Percentiles rank a stretch among this genome's conserved stretches.
These are phyloP conservation scores for Andrena praecox DNA, from an alignment of 2,888 invertebrate genomes.

Conservation along the genomic window DNA sequence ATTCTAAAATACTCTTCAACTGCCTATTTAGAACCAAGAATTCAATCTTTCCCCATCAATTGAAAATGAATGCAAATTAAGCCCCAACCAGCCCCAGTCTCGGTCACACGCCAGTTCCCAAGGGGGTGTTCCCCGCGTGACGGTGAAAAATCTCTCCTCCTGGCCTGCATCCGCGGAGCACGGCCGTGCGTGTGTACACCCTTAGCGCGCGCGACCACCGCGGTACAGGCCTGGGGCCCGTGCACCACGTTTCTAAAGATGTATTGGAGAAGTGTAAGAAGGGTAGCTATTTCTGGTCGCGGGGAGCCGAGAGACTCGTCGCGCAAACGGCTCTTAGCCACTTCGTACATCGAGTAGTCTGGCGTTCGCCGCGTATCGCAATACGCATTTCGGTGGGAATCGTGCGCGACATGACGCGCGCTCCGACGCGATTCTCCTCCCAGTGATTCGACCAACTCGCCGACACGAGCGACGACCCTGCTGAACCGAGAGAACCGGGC, in stretches of 20 bases:
- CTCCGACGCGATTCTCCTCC: neutral
- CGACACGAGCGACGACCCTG: neutral
- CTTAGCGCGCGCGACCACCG: constrained; percentile 31
- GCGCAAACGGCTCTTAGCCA: constrained; percentile 82
- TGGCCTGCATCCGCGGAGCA: too few species aligned
- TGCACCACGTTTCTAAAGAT: constrained; percentile 77
- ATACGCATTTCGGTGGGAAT: constrained; percentile 75
- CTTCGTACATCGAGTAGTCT: constrained; percentile 83
- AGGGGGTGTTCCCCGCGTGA: too few species aligned
- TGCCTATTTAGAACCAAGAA: neutral
- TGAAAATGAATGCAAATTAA: too few species aligned
- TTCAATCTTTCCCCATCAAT: too few species aligned
- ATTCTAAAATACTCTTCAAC: too few species aligned
- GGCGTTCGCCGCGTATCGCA: constrained; percentile 82
- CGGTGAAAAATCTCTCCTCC: neutral
- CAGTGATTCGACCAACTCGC: constrained; percentile 30
- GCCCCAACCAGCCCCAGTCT: too few species aligned
- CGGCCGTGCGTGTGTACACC: constrained; percentile 2
- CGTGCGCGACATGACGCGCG: constrained; percentile 45
- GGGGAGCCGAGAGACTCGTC: constrained; percentile 80
- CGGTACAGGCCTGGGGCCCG: constrained; percentile 44
- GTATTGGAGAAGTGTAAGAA: constrained; percentile 83
- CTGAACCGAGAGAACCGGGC: too few species aligned
- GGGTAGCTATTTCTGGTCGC: constrained; percentile 85
- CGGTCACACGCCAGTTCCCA: too few species aligned